Base-by-base conservation (phyloP, 2,797 vertebrate species). In the Danio albolineatus region DNA sequence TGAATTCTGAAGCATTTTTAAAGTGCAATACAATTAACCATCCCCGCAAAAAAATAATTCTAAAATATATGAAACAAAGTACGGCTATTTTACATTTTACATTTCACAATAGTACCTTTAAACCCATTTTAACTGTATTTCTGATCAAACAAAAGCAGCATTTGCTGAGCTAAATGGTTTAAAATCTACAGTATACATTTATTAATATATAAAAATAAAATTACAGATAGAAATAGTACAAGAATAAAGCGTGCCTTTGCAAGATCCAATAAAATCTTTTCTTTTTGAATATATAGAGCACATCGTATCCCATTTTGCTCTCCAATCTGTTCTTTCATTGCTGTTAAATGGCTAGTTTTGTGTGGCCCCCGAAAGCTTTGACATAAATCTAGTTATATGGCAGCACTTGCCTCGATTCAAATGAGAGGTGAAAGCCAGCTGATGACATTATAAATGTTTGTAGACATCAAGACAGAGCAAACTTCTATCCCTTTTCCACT, bases 381-480 rank as follows among this genome's bases (percentile, higher is more conserved):
- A 49, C 10, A 73, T 6, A 48, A 39, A 49, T 61, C 28, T 61
- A 36, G 28, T 38, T 19, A 38, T 61, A 39, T 75, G 44, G 17
- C 38, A 44, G 49, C 9, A 43, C 19, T 36, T 65, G 49, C n/a
- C 43, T 54, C 7, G 8, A 17, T 65, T 74, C 10, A 74, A 61
- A 60, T 17, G 57, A 73, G 21, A 73, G 16, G 72, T 76, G 73
- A 76, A 36, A 76, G 8, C 19, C 39, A 54, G 7, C 19, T 13
- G 0, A 66, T 36, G 10, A 56, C 51, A 38, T 44, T 76, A 36
- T 46, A 46, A 46, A 38, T 46, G 16, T 65, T 65, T 65, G 49
- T 65, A 39, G 39, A 76, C 61, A 76, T 21, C 60, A 76, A 19
- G 6, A 44, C 17, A 38, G 16, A 19, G 36, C 28, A 66, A 76